Percentiles rank a stretch among this genome's conserved stretches.
Evolutionary conservation across 2,888 invertebrate species (phyloP).

Genomic region (Lasioglossum calceatum): DNA sequence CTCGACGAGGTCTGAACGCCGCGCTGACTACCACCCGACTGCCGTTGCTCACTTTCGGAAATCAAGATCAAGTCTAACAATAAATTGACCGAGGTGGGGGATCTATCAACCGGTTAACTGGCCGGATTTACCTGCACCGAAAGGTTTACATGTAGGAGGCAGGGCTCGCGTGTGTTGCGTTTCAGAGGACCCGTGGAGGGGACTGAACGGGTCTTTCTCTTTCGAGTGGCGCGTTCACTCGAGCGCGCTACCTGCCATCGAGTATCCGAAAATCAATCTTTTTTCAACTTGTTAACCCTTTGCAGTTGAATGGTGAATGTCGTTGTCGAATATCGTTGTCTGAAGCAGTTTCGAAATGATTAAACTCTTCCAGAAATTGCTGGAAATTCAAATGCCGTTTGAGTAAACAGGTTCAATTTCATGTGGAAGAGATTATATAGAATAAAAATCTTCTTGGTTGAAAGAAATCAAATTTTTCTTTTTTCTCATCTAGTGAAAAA

Average conservation of each 20-base stretch:
- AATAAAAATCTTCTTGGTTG: no score
- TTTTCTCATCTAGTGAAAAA: no score
- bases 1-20: constrained; percentile 30
- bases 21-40: constrained; percentile 48
- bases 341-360: no score
- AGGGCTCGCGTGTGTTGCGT: not conserved
- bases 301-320: no score
- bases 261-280: not conserved
- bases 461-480: no score
- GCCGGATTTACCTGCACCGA: not conserved
- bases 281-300: not conserved
- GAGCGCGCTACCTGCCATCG: not conserved
- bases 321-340: no score
- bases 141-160: not conserved
- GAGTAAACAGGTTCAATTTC: no score
- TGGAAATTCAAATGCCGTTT: no score
- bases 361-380: no score
- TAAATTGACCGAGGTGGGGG: constrained; percentile 12
- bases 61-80: constrained; percentile 56
- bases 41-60: constrained; percentile 34
- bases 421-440: no score
- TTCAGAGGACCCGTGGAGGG: not conserved
- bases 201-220: not conserved
- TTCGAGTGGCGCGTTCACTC: not conserved
- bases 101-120: constrained; percentile 40